Evolutionary conservation across 2,113 vertebrate genomes (phyloP).

Genomic region (Equus quagga): DNA sequence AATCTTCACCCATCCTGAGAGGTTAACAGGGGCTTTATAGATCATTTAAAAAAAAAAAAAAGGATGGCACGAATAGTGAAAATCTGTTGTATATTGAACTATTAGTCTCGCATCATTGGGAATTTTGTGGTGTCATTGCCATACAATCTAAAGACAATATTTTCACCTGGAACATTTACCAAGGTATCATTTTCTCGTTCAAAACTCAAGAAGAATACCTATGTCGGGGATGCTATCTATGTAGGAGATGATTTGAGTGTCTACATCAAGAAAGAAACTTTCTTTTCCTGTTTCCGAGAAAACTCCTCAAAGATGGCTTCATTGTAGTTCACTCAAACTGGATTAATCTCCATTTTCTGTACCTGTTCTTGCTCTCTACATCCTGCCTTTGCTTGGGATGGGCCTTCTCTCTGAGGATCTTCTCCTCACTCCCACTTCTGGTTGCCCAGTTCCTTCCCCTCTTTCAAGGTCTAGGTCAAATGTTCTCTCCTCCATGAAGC

Average conservation of each 20-base stretch:
- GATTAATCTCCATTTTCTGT: not conserved
- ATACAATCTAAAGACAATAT: not conserved
- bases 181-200: not conserved
- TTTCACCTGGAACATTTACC: slow-evolving; percentile 4
- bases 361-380: not conserved
- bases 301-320: not conserved
- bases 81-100: not conserved
- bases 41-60: not conserved
- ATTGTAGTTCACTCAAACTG: not conserved
- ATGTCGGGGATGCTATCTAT: not conserved
- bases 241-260: not conserved
- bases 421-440: not conserved
- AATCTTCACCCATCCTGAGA: not conserved
- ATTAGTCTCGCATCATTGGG: not conserved
- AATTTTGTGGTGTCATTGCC: not conserved
- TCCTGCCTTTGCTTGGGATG: not conserved
- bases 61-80: not conserved
- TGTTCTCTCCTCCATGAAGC: not conserved
- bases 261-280: not conserved
- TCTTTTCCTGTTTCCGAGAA: not conserved
- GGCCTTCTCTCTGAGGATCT: not conserved
- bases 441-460: not conserved
- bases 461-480: not conserved
- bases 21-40: not conserved
- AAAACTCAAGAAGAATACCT: not conserved